phyloP scores from a whole-genome alignment of 2,113 vertebrate species.

The Sylvietta virens region DNA sequence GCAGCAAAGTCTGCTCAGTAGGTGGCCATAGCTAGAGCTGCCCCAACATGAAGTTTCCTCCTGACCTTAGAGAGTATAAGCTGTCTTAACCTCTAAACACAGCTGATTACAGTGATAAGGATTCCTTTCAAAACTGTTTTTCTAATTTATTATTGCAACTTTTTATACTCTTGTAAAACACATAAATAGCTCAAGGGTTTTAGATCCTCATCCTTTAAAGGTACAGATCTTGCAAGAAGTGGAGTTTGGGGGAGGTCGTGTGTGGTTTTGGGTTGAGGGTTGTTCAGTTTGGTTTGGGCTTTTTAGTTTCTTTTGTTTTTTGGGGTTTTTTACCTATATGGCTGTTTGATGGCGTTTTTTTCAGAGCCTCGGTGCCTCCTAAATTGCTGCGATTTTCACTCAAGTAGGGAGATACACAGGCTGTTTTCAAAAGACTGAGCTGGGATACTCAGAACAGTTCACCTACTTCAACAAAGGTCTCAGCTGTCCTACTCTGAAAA shows the following conservation, averaged over 20 bases:
- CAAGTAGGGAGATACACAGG: background rate
- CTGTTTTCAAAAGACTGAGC: background rate
- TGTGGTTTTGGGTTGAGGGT: background rate
- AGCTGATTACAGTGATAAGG: rapidly evolving
- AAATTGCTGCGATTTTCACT: background rate
- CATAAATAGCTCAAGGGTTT: background rate
- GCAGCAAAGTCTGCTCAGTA: background rate
- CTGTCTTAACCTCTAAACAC: background rate
- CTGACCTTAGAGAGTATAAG: background rate
- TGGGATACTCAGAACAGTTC: background rate
- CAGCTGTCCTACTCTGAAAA: background rate
- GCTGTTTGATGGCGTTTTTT: background rate
- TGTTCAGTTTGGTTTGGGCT: background rate
- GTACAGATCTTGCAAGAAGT: background rate
- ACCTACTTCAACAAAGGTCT: background rate
- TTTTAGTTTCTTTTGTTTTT: background rate
- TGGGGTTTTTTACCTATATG: background rate
- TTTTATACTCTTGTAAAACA: background rate
- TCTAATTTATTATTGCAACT: background rate
- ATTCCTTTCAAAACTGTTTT: background rate
- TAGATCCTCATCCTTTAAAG: background rate
- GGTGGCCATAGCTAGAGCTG: background rate
- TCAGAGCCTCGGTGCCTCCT: background rate
- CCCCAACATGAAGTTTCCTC: background rate
- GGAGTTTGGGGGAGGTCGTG: rapidly evolving